These are phyloP conservation scores for Stenchaetothrips biformis DNA, from an alignment of 2,888 invertebrate genomes.

Conservation along the genomic window DNA sequence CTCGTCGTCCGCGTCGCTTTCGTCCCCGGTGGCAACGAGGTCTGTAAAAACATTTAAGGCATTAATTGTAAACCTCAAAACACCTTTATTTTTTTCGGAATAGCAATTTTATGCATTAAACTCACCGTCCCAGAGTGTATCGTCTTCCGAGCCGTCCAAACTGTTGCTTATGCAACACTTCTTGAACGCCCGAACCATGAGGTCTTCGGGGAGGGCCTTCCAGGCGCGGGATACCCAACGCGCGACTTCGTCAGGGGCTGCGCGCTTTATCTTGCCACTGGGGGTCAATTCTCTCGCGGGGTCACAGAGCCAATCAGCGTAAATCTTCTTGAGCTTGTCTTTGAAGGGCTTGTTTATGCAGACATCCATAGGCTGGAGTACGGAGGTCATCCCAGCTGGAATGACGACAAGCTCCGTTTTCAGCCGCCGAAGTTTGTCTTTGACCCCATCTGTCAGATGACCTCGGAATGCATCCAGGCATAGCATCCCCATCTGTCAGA, in stretches of 20 bases:
- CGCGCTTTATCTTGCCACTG: conserved; percentile 31
- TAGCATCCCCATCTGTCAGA: too few species aligned
- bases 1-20: too few species aligned
- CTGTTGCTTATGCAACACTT: conserved; percentile 32
- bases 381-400: conserved; percentile 32
- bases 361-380: conserved; percentile 32
- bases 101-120: too few species aligned
- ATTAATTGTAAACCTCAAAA: too few species aligned
- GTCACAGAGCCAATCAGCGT: conserved; percentile 31
- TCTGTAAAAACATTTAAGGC: too few species aligned
- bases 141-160: conserved; percentile 31
- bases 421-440: conserved; percentile 1
- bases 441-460: conserved; percentile 29
- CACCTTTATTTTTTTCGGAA: not conserved
- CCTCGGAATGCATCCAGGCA: too few species aligned
- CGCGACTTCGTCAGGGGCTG: conserved; percentile 16
- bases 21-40: too few species aligned
- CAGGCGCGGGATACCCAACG: conserved; percentile 31
- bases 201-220: conserved; percentile 17
- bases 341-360: conserved; percentile 33
- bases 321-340: conserved; percentile 28
- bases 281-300: conserved; percentile 27
- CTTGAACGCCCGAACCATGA: conserved; percentile 29
- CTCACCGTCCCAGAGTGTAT: conserved; percentile 30
- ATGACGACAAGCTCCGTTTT: conserved; percentile 32